phyloP scores from a whole-genome alignment of 2,113 vertebrate genomes.

The Ammodramus savannarum region DNA sequence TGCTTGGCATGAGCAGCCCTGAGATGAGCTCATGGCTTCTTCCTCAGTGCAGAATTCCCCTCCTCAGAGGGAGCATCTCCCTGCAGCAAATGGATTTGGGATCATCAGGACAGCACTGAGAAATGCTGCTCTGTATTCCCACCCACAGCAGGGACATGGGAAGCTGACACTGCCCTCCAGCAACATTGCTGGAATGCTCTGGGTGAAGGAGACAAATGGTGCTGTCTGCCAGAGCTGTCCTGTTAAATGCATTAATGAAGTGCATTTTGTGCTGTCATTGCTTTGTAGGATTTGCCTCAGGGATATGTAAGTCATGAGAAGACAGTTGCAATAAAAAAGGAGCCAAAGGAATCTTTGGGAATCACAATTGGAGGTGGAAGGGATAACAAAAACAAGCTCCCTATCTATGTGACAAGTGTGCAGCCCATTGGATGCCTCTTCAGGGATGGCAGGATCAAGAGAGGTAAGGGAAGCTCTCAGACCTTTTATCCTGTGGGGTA shows the following conservation, averaged over 20 bases:
- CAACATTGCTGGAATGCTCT: not conserved
- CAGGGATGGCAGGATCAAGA: conserved; percentile 86
- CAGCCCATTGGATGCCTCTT: conserved; percentile 90
- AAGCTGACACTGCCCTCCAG: not conserved
- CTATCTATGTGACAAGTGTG: conserved; percentile 89
- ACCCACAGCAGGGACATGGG: not conserved
- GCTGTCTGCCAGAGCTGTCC: not conserved
- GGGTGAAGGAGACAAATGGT: not conserved
- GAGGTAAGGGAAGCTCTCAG: conserved; percentile 70
- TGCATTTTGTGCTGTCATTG: not conserved
- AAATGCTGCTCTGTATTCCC: not conserved
- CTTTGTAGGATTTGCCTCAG: conserved; percentile 80
- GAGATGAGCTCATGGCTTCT: not conserved
- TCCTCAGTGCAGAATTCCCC: not conserved
- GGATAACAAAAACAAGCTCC: conserved; percentile 85
- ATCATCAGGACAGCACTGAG: not conserved
- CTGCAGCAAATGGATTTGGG: not conserved
- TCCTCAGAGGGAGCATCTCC: not conserved
- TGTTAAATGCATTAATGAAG: not conserved
- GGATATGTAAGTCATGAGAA: conserved; percentile 86
- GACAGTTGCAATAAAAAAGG: conserved; percentile 86
- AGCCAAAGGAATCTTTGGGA: conserved; percentile 86
- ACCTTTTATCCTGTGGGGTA: not conserved
- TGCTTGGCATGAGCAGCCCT: not conserved
- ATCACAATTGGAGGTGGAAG: conserved; percentile 91